Conservation (phyloP, 1,140 invertebrate species). For the Leptopilina boulardi region DNA sequence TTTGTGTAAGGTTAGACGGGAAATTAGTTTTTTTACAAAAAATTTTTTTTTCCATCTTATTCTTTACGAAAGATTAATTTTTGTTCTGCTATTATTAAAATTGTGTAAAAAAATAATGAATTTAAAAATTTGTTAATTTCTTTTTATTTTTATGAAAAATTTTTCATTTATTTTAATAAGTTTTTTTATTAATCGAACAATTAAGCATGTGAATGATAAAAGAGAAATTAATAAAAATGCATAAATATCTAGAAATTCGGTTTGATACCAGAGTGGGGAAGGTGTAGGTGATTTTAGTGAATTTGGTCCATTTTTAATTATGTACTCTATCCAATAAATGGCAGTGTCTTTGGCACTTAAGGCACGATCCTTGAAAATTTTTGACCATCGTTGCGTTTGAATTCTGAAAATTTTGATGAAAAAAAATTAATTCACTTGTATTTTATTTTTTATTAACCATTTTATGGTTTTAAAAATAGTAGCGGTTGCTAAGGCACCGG, state of each 20-base stretch:
- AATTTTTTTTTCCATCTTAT: not conserved
- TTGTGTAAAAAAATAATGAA: no score
- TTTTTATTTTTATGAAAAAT: not conserved
- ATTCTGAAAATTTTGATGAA: conserved; percentile 48
- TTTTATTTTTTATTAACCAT: not conserved
- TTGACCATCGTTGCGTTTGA: conserved; percentile 65
- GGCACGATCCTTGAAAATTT: conserved; percentile 69
- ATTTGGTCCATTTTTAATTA: conserved; percentile 66
- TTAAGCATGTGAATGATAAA: not conserved
- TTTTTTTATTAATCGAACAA: not conserved
- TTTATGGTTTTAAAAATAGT: not conserved
- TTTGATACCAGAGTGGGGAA: conserved; percentile 70
- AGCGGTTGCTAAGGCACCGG: no score
- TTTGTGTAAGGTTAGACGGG: not conserved
- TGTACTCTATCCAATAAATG: conserved; percentile 75
- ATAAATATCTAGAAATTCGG: conserved; percentile 68
- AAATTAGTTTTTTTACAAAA: not conserved
- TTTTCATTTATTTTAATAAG: not conserved
- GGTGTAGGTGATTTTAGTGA: conserved; percentile 60
- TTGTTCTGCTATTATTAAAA: no score
- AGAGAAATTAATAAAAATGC: conserved; percentile 41
- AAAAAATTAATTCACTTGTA: not conserved
- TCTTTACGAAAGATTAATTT: no score
- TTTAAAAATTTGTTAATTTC: not conserved
- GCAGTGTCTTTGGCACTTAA: conserved; percentile 66